A percentile compares a stretch with the other conserved stretches of the same genome.
phyloP scores from a whole-genome alignment of 2,888 invertebrate genomes.

The Xylophagus ater region DNA sequence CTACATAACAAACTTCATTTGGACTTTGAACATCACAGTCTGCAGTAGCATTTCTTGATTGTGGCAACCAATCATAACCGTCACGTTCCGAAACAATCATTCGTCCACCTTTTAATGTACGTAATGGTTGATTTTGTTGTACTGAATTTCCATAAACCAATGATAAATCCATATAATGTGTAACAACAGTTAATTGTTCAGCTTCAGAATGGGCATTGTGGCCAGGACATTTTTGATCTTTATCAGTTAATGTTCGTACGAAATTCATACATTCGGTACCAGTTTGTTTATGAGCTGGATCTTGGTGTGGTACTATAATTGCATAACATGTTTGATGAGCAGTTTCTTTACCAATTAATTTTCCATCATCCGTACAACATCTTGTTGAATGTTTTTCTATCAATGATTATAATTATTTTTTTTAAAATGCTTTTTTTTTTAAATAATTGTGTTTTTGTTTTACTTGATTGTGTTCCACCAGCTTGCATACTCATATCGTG shows the following conservation, averaged over 20 bases:
- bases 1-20: conserved; percentile 62
- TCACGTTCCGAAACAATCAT: conserved; percentile 49
- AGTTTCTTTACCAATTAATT: conserved; percentile 38
- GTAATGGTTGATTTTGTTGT: conserved; percentile 51
- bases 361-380: conserved; percentile 52
- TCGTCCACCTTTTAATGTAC: conserved; percentile 57
- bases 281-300: conserved; percentile 42
- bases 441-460: conserved; percentile 33
- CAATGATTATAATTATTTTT: conserved; percentile 5
- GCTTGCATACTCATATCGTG: conserved; percentile 46
- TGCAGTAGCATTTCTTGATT: conserved; percentile 54
- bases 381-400: conserved; percentile 47
- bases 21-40: conserved; percentile 53
- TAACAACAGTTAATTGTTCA: conserved; percentile 47
- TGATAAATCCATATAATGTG: conserved; percentile 54
- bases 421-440: background rate
- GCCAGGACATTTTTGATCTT: conserved; percentile 47
- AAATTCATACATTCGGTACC: conserved; percentile 51
- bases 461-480: conserved; percentile 57
- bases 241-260: conserved; percentile 51
- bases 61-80: conserved; percentile 61
- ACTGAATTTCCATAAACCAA: conserved; percentile 68
- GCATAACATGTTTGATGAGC: conserved; percentile 43
- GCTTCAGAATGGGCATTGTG: conserved; percentile 42
- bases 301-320: conserved; percentile 44